phyloP scores from a whole-genome alignment of 2,113 vertebrate species.

The Loxodonta africana region DNA sequence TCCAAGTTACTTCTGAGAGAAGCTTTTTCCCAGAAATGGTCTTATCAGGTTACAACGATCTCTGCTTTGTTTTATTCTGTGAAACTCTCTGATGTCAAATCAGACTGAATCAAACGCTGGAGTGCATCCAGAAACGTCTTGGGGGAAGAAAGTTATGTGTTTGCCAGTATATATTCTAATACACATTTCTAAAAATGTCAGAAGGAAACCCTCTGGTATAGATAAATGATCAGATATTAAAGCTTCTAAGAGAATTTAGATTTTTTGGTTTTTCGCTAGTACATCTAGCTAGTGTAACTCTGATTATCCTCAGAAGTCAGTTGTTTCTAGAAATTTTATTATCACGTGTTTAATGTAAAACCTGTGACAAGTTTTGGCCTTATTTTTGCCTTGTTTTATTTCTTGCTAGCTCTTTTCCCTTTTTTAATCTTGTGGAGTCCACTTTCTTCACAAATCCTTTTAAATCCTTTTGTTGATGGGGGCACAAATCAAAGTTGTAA shows the following conservation, averaged over 20 bases:
- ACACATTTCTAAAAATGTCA: too few relatives aligned
- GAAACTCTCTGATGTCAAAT: not conserved
- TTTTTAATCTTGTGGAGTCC: too few relatives aligned
- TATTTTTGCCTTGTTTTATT: too few relatives aligned
- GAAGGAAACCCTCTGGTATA: not conserved
- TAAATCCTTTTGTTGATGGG: not conserved
- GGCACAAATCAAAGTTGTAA: not conserved
- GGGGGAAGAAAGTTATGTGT: too few relatives aligned
- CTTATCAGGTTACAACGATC: not conserved
- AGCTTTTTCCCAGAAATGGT: not conserved
- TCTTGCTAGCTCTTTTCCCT: too few relatives aligned
- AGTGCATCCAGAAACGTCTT: not conserved
- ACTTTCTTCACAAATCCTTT: too few relatives aligned
- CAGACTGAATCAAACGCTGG: not conserved
- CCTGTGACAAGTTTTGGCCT: too few relatives aligned
- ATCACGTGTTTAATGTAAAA: too few relatives aligned
- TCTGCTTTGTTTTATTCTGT: not conserved
- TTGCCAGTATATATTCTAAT: too few relatives aligned
- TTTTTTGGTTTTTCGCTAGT: not conserved
- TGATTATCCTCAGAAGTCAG: too few relatives aligned
- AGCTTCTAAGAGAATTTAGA: not conserved
- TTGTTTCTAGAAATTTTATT: too few relatives aligned
- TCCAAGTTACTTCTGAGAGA: not conserved
- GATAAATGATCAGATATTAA: not conserved
- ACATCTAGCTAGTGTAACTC: too few relatives aligned